These are phyloP conservation scores for Gobiocypris rarus DNA, from an alignment of 2,113 vertebrate genomes.

Conservation along the genomic window DNA sequence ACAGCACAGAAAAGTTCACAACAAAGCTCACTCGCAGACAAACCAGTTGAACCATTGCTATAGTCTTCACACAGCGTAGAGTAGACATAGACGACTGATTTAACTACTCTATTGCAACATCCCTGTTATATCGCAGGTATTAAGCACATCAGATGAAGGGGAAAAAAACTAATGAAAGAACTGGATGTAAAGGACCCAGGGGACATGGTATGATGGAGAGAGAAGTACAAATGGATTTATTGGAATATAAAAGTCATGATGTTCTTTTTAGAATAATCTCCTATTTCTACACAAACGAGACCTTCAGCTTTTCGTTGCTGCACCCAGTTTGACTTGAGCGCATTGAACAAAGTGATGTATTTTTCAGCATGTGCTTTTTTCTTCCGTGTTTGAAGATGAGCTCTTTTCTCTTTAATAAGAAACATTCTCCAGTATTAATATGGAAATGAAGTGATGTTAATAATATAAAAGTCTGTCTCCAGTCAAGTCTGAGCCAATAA, in stretches of 20 bases:
- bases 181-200: background rate
- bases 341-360: constrained; percentile 36
- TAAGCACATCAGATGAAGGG: constrained; percentile 5
- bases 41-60: background rate
- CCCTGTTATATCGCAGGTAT: background rate
- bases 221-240: constrained; percentile 46
- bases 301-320: constrained; percentile 15
- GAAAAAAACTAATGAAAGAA: background rate
- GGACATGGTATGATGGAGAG: background rate
- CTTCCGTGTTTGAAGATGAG: constrained; percentile 36
- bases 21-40: background rate
- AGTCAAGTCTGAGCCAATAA: constrained; percentile 43
- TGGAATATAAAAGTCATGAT: constrained; percentile 44
- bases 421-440: constrained; percentile 38
- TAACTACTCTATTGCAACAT: background rate
- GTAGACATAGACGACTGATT: background rate
- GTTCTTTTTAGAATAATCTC: constrained; percentile 50
- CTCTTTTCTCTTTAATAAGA: constrained; percentile 46
- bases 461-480: constrained; percentile 40
- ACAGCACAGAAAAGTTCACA: constrained; percentile 6
- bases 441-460: constrained; percentile 56
- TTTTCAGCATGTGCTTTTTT: constrained; percentile 39
- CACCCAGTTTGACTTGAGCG: constrained; percentile 24
- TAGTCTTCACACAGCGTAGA: background rate
- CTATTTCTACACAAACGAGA: constrained; percentile 34